Evolutionary conservation across 2,888 invertebrate species (phyloP).

Genomic region (Lypha dubia): DNA sequence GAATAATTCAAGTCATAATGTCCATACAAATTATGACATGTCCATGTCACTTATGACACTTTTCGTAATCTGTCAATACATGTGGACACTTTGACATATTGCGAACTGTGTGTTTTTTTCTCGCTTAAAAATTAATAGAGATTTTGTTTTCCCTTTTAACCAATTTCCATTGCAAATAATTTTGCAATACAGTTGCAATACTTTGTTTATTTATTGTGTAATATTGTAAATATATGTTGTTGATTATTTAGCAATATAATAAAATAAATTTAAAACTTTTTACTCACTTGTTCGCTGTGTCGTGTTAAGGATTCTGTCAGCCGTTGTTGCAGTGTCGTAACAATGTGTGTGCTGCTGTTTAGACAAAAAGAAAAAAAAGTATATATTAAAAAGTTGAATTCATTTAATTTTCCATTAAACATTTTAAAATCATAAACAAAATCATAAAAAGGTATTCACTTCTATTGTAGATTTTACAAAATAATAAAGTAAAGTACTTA

Average conservation of each 20-base stretch:
- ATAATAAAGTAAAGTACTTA: neutral
- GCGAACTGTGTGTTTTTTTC: too few species aligned
- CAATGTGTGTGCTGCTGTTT: neutral
- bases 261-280: neutral
- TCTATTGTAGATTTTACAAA: neutral
- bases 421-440: conserved; percentile 44
- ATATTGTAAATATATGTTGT: neutral
- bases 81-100: too few species aligned
- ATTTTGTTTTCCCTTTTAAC: too few species aligned
- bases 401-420: conserved; percentile 53
- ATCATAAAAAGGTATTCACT: conserved; percentile 39
- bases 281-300: neutral
- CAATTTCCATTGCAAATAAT: too few species aligned
- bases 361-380: neutral
- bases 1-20: too few species aligned
- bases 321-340: neutral
- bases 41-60: too few species aligned
- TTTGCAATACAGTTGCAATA: too few species aligned
- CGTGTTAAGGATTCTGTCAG: neutral
- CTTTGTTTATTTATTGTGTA: neutral
- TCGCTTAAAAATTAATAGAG: too few species aligned
- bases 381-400: neutral
- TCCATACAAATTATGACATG: too few species aligned
- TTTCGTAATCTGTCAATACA: too few species aligned
- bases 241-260: neutral